Base-by-base conservation (phyloP, 2,797 vertebrate genomes). In the Rhinichthys osculus region DNA sequence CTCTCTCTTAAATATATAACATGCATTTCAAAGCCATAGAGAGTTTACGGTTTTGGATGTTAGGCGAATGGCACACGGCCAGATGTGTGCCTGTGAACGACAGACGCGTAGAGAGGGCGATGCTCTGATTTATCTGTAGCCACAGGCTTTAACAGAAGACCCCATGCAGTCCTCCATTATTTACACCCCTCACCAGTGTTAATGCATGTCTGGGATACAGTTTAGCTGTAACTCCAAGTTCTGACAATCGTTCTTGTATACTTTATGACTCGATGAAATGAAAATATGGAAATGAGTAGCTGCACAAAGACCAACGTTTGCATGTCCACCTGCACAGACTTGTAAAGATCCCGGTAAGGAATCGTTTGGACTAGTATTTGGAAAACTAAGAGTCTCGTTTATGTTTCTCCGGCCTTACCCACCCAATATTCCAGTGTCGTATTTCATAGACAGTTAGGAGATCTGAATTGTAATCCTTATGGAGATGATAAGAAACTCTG, bases 141-240 rank as follows among this genome's bases (percentile, higher is more conserved):
- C 88, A 83, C 86, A 86, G 89, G 87, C 82, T 86, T 89, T 79
- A 90, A 89, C 89, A 86, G 89, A 90, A 87, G 82, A 70, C 59
- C 78, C 64, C 59, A 27, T 27, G 27, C 27, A 50, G 82, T 59
- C 30, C 73, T 72, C 70, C 73, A 84, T 70, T 38, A 30, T 30
- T 50, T 50, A 17, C 47, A 50, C 4, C 47, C 47, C 47, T 57
- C 79, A 88, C 85, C 73, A 57, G 73, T 88, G 74, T 89, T 80
- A 87, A 88, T 83, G 83, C 71, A 7, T 80, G 74, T 85, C 83
- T 85, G 72, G 64, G 82, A 88, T 83, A 70, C 59, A 50, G 70
- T 85, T 74, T 50, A 80, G 38, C 84, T 40, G 19, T 30, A 84
- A 86, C 50, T 27, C 54, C 14, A 27, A 77, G 78, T 62, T 83